Conservation (phyloP, 2,888 invertebrate genomes). For the Pyrochroa serraticornis region DNA sequence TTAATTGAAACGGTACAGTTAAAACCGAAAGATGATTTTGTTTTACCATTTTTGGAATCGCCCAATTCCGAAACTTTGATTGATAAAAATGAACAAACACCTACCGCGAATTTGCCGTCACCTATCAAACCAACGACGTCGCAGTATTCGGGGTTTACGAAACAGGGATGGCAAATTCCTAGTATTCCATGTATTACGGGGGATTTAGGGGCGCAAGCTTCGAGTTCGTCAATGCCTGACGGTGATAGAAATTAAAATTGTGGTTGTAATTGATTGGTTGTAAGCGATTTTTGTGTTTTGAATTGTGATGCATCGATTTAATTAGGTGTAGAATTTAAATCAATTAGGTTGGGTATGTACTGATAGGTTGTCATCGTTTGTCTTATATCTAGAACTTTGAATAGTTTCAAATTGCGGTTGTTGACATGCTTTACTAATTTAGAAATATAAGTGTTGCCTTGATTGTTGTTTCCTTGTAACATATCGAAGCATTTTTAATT, state of each 20-base stretch:
- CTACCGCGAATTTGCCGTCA: conserved; percentile 47
- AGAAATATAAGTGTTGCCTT: no score
- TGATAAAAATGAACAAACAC: conserved; percentile 45
- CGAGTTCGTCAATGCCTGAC: conserved; percentile 15
- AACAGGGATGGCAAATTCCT: conserved; percentile 67
- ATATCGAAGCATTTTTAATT: no score
- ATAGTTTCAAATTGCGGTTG: no score
- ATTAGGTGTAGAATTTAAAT: no score
- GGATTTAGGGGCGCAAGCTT: conserved; percentile 49
- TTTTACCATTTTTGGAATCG: conserved; percentile 43
- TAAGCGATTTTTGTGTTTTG: not conserved
- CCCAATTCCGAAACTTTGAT: conserved; percentile 39
- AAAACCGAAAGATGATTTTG: conserved; percentile 41
- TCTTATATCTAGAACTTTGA: no score
- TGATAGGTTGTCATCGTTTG: no score
- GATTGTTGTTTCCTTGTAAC: no score
- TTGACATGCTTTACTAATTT: no score
- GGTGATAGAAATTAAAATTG: not conserved
- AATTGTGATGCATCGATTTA: not conserved
- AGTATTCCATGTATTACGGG: conserved; percentile 71
- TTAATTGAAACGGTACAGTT: conserved; percentile 1
- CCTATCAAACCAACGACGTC: conserved; percentile 53
- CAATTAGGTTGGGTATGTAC: no score
- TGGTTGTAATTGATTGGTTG: conserved; percentile 1
- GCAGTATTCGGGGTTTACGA: conserved; percentile 67